These are phyloP conservation scores for Illadopsis cleaveri DNA, from an alignment of 2,113 vertebrate genomes.

Conservation along the genomic window DNA sequence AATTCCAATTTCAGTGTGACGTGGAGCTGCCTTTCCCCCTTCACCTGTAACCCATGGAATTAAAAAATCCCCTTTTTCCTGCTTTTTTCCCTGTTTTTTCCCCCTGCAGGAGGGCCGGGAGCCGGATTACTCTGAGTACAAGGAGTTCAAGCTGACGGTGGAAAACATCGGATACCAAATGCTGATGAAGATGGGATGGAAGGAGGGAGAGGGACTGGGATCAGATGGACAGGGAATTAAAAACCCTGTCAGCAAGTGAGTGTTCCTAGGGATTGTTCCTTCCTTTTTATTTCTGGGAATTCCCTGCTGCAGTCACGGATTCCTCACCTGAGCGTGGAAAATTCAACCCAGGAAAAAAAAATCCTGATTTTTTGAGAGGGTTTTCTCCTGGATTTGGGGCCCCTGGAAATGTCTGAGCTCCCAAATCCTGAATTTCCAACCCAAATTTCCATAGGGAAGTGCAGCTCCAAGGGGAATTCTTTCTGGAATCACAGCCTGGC, in stretches of 20 bases:
- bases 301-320: background rate
- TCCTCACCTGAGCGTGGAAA: background rate
- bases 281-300: background rate
- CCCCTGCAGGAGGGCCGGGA: background rate
- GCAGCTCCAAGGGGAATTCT: too few relatives aligned
- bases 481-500: too few relatives aligned
- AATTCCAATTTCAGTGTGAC: background rate
- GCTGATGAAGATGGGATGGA: background rate
- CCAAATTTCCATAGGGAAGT: too few relatives aligned
- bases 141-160: background rate
- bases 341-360: background rate
- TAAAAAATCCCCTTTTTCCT: background rate
- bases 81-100: background rate
- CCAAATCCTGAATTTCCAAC: background rate
- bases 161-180: background rate
- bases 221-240: background rate
- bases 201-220: background rate
- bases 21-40: background rate
- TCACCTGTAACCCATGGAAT: background rate
- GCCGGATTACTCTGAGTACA: background rate
- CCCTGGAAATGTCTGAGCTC: too few relatives aligned
- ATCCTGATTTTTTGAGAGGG: background rate
- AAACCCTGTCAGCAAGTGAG: background rate
- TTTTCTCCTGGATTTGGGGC: background rate
- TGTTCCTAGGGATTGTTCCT: background rate